A percentile compares a stretch with the other conserved stretches of the same genome.
These are phyloP conservation scores for Tolypeutes matacus DNA, from an alignment of 2,797 vertebrate species.

Conservation along the genomic window DNA sequence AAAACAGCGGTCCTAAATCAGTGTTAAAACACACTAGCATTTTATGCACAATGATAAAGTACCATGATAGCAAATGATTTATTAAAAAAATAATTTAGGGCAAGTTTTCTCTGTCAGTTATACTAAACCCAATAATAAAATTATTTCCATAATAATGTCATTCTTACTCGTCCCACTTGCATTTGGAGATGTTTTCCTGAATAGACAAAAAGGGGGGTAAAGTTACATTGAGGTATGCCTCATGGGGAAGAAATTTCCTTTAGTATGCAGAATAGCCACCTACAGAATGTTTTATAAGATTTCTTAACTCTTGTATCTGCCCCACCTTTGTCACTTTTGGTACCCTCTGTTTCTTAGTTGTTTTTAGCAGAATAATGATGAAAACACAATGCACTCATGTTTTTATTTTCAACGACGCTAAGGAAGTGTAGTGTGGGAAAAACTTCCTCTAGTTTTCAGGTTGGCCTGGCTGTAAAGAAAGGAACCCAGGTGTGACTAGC, in stretches of 20 bases:
- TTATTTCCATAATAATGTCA: slow-evolving; percentile 38
- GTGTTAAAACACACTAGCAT: background rate
- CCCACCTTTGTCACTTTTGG: background rate
- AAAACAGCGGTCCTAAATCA: background rate
- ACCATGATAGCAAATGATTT: slow-evolving; percentile 32
- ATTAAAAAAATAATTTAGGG: slow-evolving; percentile 37
- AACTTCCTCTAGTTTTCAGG: background rate
- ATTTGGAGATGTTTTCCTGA: slow-evolving; percentile 49
- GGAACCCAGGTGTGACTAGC: background rate
- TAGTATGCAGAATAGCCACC: background rate
- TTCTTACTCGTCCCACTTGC: slow-evolving; percentile 27
- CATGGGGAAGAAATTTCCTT: background rate
- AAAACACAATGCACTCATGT: background rate
- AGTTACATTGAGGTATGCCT: background rate
- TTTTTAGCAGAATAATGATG: slow-evolving; percentile 12
- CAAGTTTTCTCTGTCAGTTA: slow-evolving; percentile 34
- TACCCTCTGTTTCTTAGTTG: background rate
- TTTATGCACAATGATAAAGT: slow-evolving; percentile 25
- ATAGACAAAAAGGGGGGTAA: background rate
- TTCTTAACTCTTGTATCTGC: background rate
- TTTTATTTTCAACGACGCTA: slow-evolving; percentile 25
- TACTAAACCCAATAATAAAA: background rate
- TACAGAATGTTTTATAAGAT: background rate
- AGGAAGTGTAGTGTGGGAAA: background rate
- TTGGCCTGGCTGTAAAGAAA: slow-evolving; percentile 11